phyloP scores from a whole-genome alignment of 92 coral and sea anemone genomes.

The Siderastrea radians region DNA sequence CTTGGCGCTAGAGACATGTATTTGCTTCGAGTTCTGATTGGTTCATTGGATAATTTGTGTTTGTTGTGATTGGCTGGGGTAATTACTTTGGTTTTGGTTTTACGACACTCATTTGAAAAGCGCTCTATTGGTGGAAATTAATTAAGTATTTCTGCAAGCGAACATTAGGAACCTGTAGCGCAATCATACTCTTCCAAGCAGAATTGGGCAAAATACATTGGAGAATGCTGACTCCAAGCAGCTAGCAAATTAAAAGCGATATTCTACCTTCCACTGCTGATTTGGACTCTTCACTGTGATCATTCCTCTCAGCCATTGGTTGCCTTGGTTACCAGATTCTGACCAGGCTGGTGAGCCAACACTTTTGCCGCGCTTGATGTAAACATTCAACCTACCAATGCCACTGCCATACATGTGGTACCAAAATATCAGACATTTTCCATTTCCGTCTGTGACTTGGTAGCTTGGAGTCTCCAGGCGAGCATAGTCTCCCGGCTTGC shows the following conservation, averaged over 20 bases:
- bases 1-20: too few relatives aligned
- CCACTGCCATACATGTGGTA: slow-evolving; percentile 94
- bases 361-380: slow-evolving; percentile 74
- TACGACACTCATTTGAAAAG: too few relatives aligned
- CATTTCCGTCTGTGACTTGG: slow-evolving; percentile 80
- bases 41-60: too few relatives aligned
- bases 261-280: slow-evolving; percentile 82
- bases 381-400: slow-evolving; percentile 88
- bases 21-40: too few relatives aligned
- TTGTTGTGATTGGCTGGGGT: too few relatives aligned
- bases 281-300: slow-evolving; percentile 80
- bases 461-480: slow-evolving; percentile 80
- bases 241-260: neutral
- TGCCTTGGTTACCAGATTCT: slow-evolving; percentile 88
- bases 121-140: too few relatives aligned
- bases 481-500: slow-evolving; percentile 90
- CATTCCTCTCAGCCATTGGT: slow-evolving; percentile 88
- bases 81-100: too few relatives aligned
- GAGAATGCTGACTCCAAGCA: too few relatives aligned
- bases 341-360: slow-evolving; percentile 81
- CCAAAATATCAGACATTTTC: slow-evolving; percentile 93
- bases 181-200: too few relatives aligned
- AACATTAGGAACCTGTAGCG: too few relatives aligned
- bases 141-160: too few relatives aligned
- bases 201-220: too few relatives aligned